Base-by-base conservation (phyloP, 2,888 invertebrate genomes). In the Nomada goodeniana region DNA sequence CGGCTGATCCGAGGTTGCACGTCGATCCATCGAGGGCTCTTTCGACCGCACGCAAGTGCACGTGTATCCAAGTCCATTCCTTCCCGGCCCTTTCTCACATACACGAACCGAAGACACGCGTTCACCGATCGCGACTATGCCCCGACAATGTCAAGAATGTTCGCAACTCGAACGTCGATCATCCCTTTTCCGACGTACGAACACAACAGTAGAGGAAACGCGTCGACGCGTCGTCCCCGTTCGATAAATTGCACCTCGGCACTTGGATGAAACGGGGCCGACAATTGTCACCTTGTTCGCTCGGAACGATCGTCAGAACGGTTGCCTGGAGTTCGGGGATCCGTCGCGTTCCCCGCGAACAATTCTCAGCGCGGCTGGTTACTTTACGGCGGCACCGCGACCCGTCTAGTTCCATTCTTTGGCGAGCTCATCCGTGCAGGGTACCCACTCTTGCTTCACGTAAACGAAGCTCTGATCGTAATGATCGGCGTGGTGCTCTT, bases 401-500 rank as follows among this genome's bases (percentile, higher is more conserved):
- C 76, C 73, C 64, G 64, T 81, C 79, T 86, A 92, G 79, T 92
- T 92, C 92, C 92, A 93, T 29, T 92, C 92, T 88, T 93, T 92
- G 75, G 90, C 83, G 76, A 91, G 90, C 63, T 92, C 92, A 29
- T 93, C 93, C 76, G 89, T 88, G 60, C 91, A 86, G 9, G 92
- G 90, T 57, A 90, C 91, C 93, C 93, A 93, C 71, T 93, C 93
- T 81, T 93, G 93, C 70, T 93, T 93, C 63, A 93, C 92, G 86
- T 93, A 93, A 42, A 93, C 91, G 82, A 92, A 84, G 59, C 89
- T 90, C 53, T 92, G 90, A 78, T 93, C 91, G 80, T 91, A 91
- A 64, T 83, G 83, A 18, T 88, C 84, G 36, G 60, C 11, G 50
- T 87, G 88, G 11, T 88, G 86, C 18, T 89, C 90, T 87, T 92